Evolutionary conservation across 2,888 invertebrate species (phyloP), one percentile per base, ranked within the genome.

Genomic region (Miltochrista miniata): DNA sequence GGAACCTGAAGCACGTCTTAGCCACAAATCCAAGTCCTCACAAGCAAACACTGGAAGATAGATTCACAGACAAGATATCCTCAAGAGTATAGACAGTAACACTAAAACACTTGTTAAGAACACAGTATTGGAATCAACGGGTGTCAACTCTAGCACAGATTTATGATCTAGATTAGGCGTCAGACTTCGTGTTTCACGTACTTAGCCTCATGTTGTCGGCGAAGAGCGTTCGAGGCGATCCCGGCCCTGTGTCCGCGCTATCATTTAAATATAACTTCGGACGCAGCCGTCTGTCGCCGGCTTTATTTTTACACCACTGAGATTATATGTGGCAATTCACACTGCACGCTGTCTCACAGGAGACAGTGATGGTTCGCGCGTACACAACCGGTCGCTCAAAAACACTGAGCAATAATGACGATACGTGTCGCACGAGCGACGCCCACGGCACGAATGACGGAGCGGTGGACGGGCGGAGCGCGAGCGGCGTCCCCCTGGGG

Each of bases 261-360:
- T 88, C 90, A 91, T 90, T 90, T 90, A 91, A 87, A 89, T 90
- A 87, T 91, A 90, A 87, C 90, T 85, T 81, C 83, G 81, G 76
- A 83, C 76, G 79, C 80, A 79, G 82, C 79, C 76, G 90, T 89
- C 86, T 88, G 87, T 87, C 87, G 85, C 82, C 87, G 88, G 83
- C 87, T 88, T 88, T 90, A 90, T 90, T 90, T 90, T 87, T 90
- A 88, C 83, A 88, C 88, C 71, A 76, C 76, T 60, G 78, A 81
- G 78, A 79, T 81, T 83, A 75, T 78, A 72, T 76, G 74, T 72
- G 72, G 69, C 76, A 68, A 68, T 79, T 80, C 81, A 83, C 82
- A 81, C 81, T 82, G 81, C 79, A 80, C 81, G 84, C 67, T 61
- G 74, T 76, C 79, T 74, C 75, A 63, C 79, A 79, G 68, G 76